Evolutionary conservation across 2,888 invertebrate genomes (phyloP), one percentile per base, ranked within the genome.

Genomic region (Eurytoma californica): DNA sequence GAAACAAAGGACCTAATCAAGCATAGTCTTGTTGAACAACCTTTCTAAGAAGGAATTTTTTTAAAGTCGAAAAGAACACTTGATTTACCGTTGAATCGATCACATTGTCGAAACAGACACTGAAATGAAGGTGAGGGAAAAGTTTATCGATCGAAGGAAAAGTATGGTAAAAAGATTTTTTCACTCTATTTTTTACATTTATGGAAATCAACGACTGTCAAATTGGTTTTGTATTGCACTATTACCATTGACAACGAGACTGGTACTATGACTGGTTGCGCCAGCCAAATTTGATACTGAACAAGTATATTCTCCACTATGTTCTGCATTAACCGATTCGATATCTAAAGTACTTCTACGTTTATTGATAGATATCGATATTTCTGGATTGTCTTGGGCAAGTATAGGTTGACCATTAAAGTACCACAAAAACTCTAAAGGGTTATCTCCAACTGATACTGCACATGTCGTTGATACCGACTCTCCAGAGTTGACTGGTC

Each of bases 391-490:
- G 39, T 89, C 85, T 82, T 80, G 84, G 78, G 61, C 84, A 83
- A 80, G 79, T 14, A 91, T 86, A 65, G 92, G 92, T 86, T 92
- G 91, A 60, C 94, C 94, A 89, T 95, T 94, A 84, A 95, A 94
- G 66, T 92, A 93, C 96, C 96, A 96, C n/a, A 92, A 91, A 69
- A 96, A 93, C 80, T 92, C 92, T 87, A 96, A 92, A 2, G 96
- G 96, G 77, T 93, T 91, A 90, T 96, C 96, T 80, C 96, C 95
- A 90, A 94, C 93, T 72, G 93, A 93, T 69, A 94, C 93, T 82
- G 94, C 93, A 88, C 95, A 95, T 75, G 92, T 93, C 86, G 94
- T 92, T 87, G 94, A 94, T 67, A 94, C 93, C 65, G 93, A 92
- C 88, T 95, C 94, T 75, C 94, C 95, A 81, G 93, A 93, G 89